These are phyloP conservation scores for Margarornis squamiger DNA, from an alignment of 2,797 vertebrate species.

Conservation along the genomic window DNA sequence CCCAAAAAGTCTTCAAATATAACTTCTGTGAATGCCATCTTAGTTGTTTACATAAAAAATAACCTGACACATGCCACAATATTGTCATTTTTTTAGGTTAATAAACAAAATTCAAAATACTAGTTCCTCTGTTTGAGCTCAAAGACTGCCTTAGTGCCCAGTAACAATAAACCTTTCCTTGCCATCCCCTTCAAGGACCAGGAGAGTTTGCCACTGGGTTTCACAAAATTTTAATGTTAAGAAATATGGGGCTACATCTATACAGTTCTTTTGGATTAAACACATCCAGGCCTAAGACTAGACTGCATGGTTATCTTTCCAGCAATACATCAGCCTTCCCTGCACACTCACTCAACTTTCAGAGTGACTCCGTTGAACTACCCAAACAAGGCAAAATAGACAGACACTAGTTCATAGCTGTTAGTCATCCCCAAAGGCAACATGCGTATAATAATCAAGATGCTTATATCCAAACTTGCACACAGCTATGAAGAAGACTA, in stretches of 20 bases:
- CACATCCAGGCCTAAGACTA: background rate
- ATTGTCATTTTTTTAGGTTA: background rate
- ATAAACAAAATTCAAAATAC: background rate
- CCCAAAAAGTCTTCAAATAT: background rate
- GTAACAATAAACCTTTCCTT: background rate
- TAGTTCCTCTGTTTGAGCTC: background rate
- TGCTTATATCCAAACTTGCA: background rate
- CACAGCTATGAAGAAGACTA: background rate
- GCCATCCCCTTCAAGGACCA: background rate
- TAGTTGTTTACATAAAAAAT: background rate
- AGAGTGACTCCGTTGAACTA: background rate
- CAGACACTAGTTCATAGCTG: background rate
- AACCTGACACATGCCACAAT: background rate
- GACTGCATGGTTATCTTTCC: background rate
- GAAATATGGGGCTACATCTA: background rate
- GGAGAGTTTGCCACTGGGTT: background rate
- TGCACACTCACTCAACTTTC: background rate
- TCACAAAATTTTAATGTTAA: background rate
- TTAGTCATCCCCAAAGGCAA: background rate
- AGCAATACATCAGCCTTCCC: background rate
- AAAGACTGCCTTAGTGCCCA: background rate
- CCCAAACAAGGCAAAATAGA: background rate
- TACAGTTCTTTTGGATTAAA: background rate
- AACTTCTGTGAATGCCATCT: background rate
- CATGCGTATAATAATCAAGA: background rate